These are phyloP conservation scores for Mycetomoellerius zeteki DNA, from an alignment of 1,140 invertebrate species.

Conservation along the genomic window DNA sequence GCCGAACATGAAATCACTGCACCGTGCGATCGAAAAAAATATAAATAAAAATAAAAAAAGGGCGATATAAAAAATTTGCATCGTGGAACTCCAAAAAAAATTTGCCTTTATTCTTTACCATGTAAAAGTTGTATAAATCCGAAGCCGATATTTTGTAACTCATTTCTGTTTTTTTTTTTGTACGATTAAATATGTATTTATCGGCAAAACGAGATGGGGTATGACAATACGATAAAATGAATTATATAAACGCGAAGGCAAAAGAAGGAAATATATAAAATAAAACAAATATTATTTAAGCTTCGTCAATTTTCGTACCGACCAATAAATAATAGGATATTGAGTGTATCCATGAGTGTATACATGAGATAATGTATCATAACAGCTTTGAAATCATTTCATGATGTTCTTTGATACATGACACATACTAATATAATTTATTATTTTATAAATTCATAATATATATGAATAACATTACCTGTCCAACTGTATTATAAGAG, in stretches of 20 bases:
- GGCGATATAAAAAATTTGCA: conserved; percentile 25
- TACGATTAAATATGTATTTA: conserved; percentile 16
- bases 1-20: conserved; percentile 24
- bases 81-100: conserved; percentile 22
- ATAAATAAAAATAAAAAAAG: not conserved
- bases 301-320: conserved; percentile 29
- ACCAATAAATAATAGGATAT: conserved; percentile 21
- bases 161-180: not conserved
- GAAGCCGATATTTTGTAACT: not conserved
- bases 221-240: conserved; percentile 13
- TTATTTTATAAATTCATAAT: conserved; percentile 26
- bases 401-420: conserved; percentile 10
- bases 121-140: not conserved
- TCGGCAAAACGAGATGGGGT: not conserved
- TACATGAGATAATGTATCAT: conserved; percentile 31
- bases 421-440: not conserved
- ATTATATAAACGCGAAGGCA: conserved; percentile 4
- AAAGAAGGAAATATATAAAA: conserved; percentile 18
- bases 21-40: conserved; percentile 16
- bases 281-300: conserved; percentile 27
- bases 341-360: too few relatives aligned
- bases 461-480: not conserved
- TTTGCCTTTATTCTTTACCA: not conserved
- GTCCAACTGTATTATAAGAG: not conserved
- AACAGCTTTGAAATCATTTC: conserved; percentile 17